Evolutionary conservation across 2,888 invertebrate genomes (phyloP).

Genomic region (Chrysolina americana): DNA sequence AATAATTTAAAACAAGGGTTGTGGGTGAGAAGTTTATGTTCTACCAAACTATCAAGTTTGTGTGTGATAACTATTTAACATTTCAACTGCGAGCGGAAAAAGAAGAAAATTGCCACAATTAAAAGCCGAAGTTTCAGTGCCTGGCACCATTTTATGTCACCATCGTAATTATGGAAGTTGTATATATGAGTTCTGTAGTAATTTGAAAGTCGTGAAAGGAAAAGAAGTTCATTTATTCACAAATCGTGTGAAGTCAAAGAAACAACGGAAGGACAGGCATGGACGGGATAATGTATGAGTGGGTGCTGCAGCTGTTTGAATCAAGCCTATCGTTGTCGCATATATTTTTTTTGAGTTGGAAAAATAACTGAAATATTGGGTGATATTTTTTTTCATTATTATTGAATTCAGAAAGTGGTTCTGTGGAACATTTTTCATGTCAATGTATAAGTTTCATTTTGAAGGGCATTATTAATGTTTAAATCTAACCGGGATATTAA

Average conservation of each 20-base stretch:
- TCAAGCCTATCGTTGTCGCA: too few relatives aligned
- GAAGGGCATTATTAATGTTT: too few relatives aligned
- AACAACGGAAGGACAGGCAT: not conserved
- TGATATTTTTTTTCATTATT: too few relatives aligned
- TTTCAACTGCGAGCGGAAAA: slow-evolving; percentile 25
- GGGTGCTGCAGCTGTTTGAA: too few relatives aligned
- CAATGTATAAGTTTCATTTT: too few relatives aligned
- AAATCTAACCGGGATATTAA: too few relatives aligned
- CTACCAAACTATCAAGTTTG: slow-evolving; percentile 27
- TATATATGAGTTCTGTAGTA: slow-evolving; percentile 9
- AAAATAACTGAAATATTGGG: too few relatives aligned
- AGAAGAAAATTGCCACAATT: slow-evolving; percentile 42
- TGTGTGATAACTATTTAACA: slow-evolving; percentile 33
- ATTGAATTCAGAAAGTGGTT: too few relatives aligned
- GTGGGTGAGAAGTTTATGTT: slow-evolving; percentile 29
- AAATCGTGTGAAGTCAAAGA: slow-evolving; percentile 4
- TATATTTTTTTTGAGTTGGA: too few relatives aligned
- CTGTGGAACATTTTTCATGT: too few relatives aligned
- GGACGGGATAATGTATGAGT: too few relatives aligned
- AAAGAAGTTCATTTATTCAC: slow-evolving; percentile 7
- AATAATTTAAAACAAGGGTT: slow-evolving; percentile 4
- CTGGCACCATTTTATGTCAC: slow-evolving; percentile 43
- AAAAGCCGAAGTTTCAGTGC: slow-evolving; percentile 44
- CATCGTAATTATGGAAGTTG: slow-evolving; percentile 36
- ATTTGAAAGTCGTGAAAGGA: slow-evolving; percentile 23